Base-by-base conservation (phyloP, 1,140 invertebrate species). In the Drosophila lacertosa region DNA sequence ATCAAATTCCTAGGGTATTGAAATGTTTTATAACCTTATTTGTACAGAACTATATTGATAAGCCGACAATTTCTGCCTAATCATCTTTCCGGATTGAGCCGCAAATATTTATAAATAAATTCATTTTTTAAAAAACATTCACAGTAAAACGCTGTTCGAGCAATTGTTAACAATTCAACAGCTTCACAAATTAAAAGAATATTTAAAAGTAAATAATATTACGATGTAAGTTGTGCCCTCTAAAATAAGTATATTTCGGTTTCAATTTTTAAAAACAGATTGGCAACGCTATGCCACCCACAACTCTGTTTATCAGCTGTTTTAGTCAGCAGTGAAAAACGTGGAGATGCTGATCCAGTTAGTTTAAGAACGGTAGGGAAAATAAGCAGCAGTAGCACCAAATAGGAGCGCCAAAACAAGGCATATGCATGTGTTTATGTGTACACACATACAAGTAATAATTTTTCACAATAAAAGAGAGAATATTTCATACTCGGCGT, bases 101-200 rank as follows among this genome's bases (percentile, higher is more conserved):
- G 32, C 37, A 53, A 66, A 58, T 72, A 9, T 59, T 76, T 81
- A 72, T 81, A 76, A 82, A 80, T 68, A 67, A 51, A 33, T 37
- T 39, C 24, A 29, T 50, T 72, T 32, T 16, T 10, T 32, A 18
- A 13, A 20, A 57, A 13, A 18, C 59, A 22, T 15, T n/a, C 35
- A 26, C 60, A 82, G 64, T 78, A 42, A 20, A 29, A 37, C 26
- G 20, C 45, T 48, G 69, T 26, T 20, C 33, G 35, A 62, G 74
- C 48, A 44, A 45, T 44, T 70, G 54, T 53, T n/a, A 50, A 68
- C 50, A 42, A 57, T 29, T 7, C 2, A 6, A 54, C 32, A 45
- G 6, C 4, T 39, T 26, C 1, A 29, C 10, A 24, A 37, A 35
- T 45, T 57, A 7, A 50, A 26, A 20, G 16, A 26, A n/a, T 39